Conservation (phyloP, 2,797 vertebrate genomes). For the Muraenolepis orangiensis region DNA sequence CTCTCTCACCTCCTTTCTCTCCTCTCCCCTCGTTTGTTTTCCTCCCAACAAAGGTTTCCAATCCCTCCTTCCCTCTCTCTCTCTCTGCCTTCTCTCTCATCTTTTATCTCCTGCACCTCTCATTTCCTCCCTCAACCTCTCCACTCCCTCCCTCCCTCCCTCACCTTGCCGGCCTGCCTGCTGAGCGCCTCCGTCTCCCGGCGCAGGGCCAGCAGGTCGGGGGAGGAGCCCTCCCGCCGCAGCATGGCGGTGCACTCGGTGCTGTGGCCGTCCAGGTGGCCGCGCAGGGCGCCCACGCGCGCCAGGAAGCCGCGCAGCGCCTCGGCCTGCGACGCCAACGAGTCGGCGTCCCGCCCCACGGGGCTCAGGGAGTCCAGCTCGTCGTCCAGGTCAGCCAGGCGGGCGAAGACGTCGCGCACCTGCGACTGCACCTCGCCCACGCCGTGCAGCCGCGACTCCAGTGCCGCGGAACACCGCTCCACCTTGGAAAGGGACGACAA, state of each 20-base stretch:
- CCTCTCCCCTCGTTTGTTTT: background rate
- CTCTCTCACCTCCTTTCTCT: background rate
- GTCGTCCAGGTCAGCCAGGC: slow-evolving; percentile 90
- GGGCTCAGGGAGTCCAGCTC: slow-evolving; percentile 92
- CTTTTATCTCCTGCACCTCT: background rate
- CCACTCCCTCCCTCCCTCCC: background rate
- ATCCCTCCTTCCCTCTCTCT: no score
- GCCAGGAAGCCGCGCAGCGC: slow-evolving; percentile 80
- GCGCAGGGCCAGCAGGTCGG: slow-evolving; percentile 89
- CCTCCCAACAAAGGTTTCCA: background rate
- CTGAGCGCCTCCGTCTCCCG: slow-evolving; percentile 89
- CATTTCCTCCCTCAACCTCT: background rate
- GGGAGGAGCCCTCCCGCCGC: slow-evolving; percentile 87
- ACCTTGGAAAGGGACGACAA: slow-evolving; percentile 52
- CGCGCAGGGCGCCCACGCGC: slow-evolving; percentile 75
- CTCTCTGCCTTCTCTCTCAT: background rate
- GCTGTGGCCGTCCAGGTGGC: slow-evolving; percentile 82
- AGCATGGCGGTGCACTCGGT: slow-evolving; percentile 86
- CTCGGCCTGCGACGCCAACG: slow-evolving; percentile 91
- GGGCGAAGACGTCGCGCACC: slow-evolving; percentile 93
- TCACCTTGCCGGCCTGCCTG: slow-evolving; percentile 87
- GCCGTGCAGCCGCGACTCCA: slow-evolving; percentile 91
- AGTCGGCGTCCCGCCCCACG: slow-evolving; percentile 86
- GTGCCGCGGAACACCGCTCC: slow-evolving; percentile 79
- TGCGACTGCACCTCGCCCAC: slow-evolving; percentile 87